Evolutionary conservation across 1,140 invertebrate genomes (phyloP).

Genomic region (Papilio polytes): DNA sequence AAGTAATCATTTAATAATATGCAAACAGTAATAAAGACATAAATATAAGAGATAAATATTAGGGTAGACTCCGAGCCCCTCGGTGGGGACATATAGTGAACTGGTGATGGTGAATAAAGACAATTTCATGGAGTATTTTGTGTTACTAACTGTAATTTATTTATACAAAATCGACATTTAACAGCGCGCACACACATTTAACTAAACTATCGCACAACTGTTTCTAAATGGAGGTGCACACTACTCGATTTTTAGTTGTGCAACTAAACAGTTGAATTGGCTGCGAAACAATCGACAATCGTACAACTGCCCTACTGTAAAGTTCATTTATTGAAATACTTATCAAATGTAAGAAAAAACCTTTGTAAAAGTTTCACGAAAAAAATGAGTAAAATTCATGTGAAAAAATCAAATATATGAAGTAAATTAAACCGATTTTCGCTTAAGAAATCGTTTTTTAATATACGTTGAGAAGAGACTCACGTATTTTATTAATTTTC

Average conservation of each 20-base stretch:
- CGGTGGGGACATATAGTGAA: no score
- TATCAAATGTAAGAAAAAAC: background rate
- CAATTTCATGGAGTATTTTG: background rate
- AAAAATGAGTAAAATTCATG: no score
- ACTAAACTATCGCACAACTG: no score
- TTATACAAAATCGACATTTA: background rate
- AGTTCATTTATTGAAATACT: background rate
- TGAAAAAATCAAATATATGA: background rate
- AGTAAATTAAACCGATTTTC: background rate
- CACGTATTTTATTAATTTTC: slow-evolving; percentile 19
- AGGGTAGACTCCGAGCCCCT: no score
- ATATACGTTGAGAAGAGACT: background rate
- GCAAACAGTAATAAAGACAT: background rate
- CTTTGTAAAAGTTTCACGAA: background rate
- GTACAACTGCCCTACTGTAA: background rate
- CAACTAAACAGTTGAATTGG: no score
- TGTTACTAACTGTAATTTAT: background rate
- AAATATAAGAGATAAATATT: no score
- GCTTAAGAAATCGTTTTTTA: slow-evolving; percentile 3
- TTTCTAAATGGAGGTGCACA: no score
- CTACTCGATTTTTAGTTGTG: no score
- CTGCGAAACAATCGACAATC: no score
- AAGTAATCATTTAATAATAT: slow-evolving; percentile 8
- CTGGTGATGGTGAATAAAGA: no score
- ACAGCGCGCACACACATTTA: background rate